Evolutionary conservation across 2,888 invertebrate species (phyloP).

Genomic region (Hemithea aestivaria): DNA sequence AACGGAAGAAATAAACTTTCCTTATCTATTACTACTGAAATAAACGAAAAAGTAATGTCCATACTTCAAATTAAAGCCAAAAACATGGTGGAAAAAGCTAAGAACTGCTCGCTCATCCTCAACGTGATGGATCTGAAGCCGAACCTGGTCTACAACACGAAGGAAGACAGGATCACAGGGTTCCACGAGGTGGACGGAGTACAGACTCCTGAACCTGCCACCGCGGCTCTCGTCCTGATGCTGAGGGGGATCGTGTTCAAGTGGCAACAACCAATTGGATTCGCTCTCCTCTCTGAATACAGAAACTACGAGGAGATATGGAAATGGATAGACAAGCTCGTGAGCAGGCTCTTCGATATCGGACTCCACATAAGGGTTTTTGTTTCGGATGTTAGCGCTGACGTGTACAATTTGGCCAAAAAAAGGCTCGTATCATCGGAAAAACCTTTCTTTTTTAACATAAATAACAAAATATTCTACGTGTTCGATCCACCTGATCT

Average conservation of each 20-base stretch:
- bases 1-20: constrained; percentile 3
- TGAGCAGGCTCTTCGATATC: constrained; percentile 25
- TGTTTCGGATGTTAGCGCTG: constrained; percentile 28
- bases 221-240: constrained; percentile 30
- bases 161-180: constrained; percentile 31
- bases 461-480: constrained; percentile 29
- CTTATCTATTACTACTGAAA: constrained; percentile 21
- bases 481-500: constrained; percentile 27
- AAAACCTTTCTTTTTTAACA: constrained; percentile 28
- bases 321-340: constrained; percentile 31
- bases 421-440: constrained; percentile 24
- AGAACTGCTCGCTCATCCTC: constrained; percentile 29
- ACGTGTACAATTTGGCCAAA: constrained; percentile 27
- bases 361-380: constrained; percentile 31
- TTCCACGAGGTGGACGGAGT: constrained; percentile 33
- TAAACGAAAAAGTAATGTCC: constrained; percentile 26
- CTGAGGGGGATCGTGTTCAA: constrained; percentile 31
- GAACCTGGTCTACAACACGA: constrained; percentile 30
- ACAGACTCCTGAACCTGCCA: constrained; percentile 27
- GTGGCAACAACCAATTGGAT: constrained; percentile 34
- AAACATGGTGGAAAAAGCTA: constrained; percentile 30
- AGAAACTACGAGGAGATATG: constrained; percentile 26
- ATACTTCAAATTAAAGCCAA: constrained; percentile 32
- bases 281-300: constrained; percentile 29
- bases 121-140: constrained; percentile 24